Conservation (phyloP, 2,797 vertebrate genomes). For the Mionectes olivaceus region DNA sequence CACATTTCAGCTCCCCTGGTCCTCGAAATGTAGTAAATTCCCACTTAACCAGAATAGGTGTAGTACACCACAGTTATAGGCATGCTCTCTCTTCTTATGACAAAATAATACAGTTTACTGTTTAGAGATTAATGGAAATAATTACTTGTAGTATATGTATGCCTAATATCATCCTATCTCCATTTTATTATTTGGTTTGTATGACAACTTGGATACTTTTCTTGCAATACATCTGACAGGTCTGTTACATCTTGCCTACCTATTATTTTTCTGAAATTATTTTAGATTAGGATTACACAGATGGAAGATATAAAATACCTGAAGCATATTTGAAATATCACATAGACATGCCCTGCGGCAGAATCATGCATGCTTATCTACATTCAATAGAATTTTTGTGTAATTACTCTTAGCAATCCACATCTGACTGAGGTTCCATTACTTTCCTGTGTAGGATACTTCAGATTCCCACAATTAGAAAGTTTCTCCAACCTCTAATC, state of each 20-base stretch:
- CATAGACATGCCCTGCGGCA: background rate
- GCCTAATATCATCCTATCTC: background rate
- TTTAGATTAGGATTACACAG: background rate
- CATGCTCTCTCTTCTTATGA: background rate
- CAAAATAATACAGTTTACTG: background rate
- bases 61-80: background rate
- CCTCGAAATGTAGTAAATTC: background rate
- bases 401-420: background rate
- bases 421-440: background rate
- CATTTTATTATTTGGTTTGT: background rate
- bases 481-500: background rate
- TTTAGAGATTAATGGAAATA: background rate
- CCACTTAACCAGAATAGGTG: background rate
- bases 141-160: background rate
- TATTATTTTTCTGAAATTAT: background rate
- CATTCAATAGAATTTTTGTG: background rate
- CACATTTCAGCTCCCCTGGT: background rate
- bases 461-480: background rate
- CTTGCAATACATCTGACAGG: background rate
- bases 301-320: background rate
- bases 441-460: background rate
- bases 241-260: background rate
- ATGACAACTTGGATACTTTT: background rate
- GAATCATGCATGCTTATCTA: fast-evolving
- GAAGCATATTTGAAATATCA: background rate